phyloP scores from a whole-genome alignment of 2,797 vertebrate species.

The Salarias fasciatus region DNA sequence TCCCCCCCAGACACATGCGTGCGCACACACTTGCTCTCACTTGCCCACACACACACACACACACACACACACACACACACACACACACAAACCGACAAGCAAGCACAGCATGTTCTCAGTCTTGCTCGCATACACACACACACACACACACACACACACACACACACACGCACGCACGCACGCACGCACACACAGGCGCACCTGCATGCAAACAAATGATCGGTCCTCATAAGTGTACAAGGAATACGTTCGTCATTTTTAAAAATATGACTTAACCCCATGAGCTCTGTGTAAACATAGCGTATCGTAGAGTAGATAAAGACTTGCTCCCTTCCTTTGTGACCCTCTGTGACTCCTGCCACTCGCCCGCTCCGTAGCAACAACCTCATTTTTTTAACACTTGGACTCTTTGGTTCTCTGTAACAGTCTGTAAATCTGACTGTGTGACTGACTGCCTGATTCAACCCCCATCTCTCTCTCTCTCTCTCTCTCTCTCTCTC shows the following conservation, averaged over 20 bases:
- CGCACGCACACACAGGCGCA: slow-evolving; percentile 45
- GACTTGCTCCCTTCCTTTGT: slow-evolving; percentile 38
- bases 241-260: slow-evolving; percentile 65
- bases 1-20: slow-evolving; percentile 46
- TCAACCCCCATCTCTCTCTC: slow-evolving; percentile 11
- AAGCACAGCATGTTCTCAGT: slow-evolving; percentile 22
- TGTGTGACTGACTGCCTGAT: slow-evolving; percentile 60
- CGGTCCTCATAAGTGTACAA: slow-evolving; percentile 63
- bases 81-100: slow-evolving; percentile 29
- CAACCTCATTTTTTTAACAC: slow-evolving; percentile 53
- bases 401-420: slow-evolving; percentile 79
- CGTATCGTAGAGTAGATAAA: slow-evolving; percentile 69
- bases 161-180: slow-evolving; percentile 24
- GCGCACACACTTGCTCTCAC: slow-evolving; percentile 35
- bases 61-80: slow-evolving; percentile 3
- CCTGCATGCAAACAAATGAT: slow-evolving; percentile 73
- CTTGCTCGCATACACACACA: slow-evolving; percentile 12
- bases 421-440: slow-evolving; percentile 74
- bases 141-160: slow-evolving; percentile 10
- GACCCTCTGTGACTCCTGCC: slow-evolving; percentile 25
- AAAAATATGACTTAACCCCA: slow-evolving; percentile 78
- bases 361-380: slow-evolving; percentile 28
- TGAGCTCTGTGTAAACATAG: slow-evolving; percentile 80
- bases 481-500: slow-evolving; percentile 12
- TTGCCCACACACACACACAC: slow-evolving; percentile 35